Evolutionary conservation across 2,888 invertebrate genomes (phyloP).

Genomic region (Drosophila paracracens): DNA sequence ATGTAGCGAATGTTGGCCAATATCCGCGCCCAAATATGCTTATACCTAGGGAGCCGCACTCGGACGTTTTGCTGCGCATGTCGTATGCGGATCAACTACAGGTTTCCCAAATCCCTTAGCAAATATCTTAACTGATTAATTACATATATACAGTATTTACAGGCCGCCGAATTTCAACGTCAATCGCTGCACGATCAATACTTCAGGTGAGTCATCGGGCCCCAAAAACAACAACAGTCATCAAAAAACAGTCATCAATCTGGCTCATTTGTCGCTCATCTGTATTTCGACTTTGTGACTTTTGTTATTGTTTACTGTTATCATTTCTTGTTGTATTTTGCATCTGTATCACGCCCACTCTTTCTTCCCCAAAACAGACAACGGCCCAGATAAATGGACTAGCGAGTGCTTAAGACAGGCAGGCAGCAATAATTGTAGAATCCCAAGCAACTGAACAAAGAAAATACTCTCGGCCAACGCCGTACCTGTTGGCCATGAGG

Average conservation of each 20-base stretch:
- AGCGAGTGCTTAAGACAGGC: conserved; percentile 47
- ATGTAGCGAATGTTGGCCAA: conserved; percentile 85
- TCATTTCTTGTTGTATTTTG: conserved; percentile 62
- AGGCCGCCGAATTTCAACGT: conserved; percentile 85
- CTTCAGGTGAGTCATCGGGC: conserved; percentile 82
- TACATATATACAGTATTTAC: conserved; percentile 85
- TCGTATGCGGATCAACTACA: conserved; percentile 85
- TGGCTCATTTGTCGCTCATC: conserved; percentile 50
- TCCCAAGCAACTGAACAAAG: conserved; percentile 80
- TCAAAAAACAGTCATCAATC: conserved; percentile 43
- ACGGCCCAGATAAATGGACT: conserved; percentile 85
- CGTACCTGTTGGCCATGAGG: conserved; percentile 59
- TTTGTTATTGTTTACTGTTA: conserved; percentile 46
- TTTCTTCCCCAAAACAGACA: conserved; percentile 79
- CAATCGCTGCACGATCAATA: conserved; percentile 85
- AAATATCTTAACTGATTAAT: conserved; percentile 83
- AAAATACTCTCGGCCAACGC: conserved; percentile 55
- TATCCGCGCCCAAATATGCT: conserved; percentile 86
- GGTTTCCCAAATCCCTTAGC: conserved; percentile 82
- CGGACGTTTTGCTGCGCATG: conserved; percentile 85
- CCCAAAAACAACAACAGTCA: conserved; percentile 19
- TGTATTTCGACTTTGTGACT: conserved; percentile 58
- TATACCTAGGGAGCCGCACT: conserved; percentile 85
- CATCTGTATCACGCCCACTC: conserved; percentile 64
- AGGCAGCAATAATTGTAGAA: conserved; percentile 59